Conservation (phyloP, 2,797 vertebrate species). For the Echeneis naucrates region DNA sequence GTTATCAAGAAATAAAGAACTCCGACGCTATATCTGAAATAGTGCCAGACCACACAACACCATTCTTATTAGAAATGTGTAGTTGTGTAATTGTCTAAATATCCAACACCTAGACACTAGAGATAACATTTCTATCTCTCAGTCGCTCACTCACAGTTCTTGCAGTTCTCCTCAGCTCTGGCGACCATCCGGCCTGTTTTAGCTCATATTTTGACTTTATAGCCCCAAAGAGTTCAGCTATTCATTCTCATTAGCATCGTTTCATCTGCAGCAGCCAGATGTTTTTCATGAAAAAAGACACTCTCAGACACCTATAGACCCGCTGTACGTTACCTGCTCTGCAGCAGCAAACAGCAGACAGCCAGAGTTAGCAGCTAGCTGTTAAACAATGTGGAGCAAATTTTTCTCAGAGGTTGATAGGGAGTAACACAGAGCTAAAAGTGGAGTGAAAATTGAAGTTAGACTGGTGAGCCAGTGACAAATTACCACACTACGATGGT, state of each 20-base stretch:
- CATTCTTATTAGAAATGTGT: no score
- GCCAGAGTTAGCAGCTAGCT: background rate
- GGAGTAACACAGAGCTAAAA: slow-evolving; percentile 14
- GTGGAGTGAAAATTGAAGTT: background rate
- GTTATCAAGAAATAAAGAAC: background rate
- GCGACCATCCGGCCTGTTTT: background rate
- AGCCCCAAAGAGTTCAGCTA: no score
- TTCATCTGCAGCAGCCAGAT: background rate
- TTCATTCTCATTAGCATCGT: background rate
- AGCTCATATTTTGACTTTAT: slow-evolving; percentile 1
- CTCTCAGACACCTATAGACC: background rate
- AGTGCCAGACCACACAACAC: background rate
- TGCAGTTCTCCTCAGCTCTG: background rate
- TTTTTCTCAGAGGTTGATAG: background rate
- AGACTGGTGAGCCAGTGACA: slow-evolving; percentile 1
- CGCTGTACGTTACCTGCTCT: background rate
- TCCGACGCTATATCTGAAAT: background rate
- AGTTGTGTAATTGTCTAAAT: background rate
- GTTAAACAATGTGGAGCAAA: background rate
- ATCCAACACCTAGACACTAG: background rate
- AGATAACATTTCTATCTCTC: background rate
- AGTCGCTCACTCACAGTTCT: no score
- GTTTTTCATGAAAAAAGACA: background rate
- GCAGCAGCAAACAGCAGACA: background rate
- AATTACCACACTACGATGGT: background rate